These are phyloP conservation scores for Hemichromis elongatus DNA, from an alignment of 2,113 vertebrate genomes.

Conservation along the genomic window DNA sequence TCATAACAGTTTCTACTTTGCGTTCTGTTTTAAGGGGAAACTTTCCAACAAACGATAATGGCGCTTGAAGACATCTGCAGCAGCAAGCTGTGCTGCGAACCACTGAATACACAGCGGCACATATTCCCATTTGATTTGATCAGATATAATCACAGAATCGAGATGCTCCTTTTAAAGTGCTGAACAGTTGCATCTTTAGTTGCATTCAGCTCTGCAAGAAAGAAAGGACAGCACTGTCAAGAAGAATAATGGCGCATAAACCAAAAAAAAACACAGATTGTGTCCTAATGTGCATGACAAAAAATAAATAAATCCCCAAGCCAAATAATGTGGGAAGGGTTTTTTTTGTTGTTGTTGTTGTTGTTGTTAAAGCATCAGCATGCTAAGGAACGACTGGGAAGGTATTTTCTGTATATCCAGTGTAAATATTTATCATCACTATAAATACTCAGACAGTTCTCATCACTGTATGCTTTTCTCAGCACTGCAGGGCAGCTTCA, in stretches of 20 bases:
- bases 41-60: neutral
- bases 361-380: neutral
- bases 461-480: neutral
- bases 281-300: neutral
- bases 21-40: neutral
- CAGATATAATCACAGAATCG: neutral
- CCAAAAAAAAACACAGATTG: neutral
- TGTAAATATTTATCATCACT: constrained; percentile 35
- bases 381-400: neutral
- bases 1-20: neutral
- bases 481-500: neutral
- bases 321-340: neutral
- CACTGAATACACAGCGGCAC: neutral
- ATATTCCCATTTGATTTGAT: neutral
- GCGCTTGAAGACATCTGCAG: neutral
- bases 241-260: neutral
- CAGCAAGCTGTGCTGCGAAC: neutral
- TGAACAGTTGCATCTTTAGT: neutral
- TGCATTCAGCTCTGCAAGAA: neutral
- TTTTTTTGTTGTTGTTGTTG: too few relatives aligned
- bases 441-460: constrained; percentile 11
- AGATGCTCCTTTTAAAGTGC: neutral
- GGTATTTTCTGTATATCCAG: neutral
- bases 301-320: neutral
- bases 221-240: neutral